phyloP scores from a whole-genome alignment of 2,797 vertebrate genomes.

The Oceanodroma leucorhoa region DNA sequence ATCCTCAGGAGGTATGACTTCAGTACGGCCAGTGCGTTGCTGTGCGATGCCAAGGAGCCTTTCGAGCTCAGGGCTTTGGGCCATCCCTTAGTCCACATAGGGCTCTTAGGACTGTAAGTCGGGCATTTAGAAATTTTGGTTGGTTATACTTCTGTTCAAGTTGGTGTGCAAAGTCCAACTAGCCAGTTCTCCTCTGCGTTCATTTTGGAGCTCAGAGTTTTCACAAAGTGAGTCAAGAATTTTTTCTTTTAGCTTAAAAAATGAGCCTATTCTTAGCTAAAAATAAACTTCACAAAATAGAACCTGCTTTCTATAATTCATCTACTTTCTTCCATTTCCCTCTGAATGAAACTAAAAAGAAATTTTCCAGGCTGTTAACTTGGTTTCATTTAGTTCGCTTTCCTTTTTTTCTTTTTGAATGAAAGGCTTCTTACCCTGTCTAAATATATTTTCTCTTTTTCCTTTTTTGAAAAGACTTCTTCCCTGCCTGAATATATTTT shows the following conservation, averaged over 20 bases:
- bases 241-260: neutral
- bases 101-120: neutral
- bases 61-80: rapidly evolving
- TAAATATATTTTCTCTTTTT: neutral
- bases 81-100: rapidly evolving
- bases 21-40: rapidly evolving
- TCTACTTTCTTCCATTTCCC: neutral
- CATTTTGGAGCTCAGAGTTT: neutral
- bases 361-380: constrained; percentile 43
- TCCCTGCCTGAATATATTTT: neutral
- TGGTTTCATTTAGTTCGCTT: neutral
- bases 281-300: constrained; percentile 50
- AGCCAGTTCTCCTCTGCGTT: neutral
- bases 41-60: neutral
- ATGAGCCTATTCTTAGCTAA: constrained; percentile 17
- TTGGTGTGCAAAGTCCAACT: rapidly evolving
- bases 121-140: rapidly evolving
- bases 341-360: neutral
- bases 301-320: constrained; percentile 48
- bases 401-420: neutral
- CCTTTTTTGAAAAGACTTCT: neutral
- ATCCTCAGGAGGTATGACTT: rapidly evolving
- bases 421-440: neutral
- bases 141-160: neutral
- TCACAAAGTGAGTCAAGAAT: neutral